A percentile compares a stretch with the other conserved stretches of the same genome.
phyloP scores from a whole-genome alignment of 2,888 invertebrate species.

The Temnothorax rugatulus region DNA sequence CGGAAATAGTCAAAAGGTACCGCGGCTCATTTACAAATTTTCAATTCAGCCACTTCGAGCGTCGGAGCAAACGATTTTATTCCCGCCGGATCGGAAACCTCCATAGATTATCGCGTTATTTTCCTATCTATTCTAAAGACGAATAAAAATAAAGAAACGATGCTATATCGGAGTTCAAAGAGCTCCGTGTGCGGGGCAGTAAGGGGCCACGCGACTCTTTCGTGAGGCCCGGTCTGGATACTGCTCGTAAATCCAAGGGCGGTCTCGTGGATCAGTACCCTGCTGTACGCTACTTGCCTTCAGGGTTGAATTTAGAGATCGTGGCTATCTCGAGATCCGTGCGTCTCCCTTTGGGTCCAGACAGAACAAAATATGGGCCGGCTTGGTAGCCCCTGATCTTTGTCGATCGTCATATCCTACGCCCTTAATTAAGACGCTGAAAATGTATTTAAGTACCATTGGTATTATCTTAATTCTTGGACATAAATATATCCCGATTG shows the following conservation, averaged over 20 bases:
- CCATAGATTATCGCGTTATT: constrained; percentile 70
- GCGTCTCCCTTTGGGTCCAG: constrained; percentile 42
- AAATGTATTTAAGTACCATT: constrained; percentile 24
- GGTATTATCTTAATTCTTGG: neutral
- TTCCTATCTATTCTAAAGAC: constrained; percentile 29
- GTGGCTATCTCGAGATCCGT: constrained; percentile 54
- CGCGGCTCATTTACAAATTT: constrained; percentile 72
- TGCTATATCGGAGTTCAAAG: constrained; percentile 47
- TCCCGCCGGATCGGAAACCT: constrained; percentile 48
- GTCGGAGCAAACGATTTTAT: constrained; percentile 51
- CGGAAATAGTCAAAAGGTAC: constrained; percentile 59
- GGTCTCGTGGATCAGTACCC: constrained; percentile 64
- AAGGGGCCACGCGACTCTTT: constrained; percentile 72
- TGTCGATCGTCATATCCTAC: constrained; percentile 20
- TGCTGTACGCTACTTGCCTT: constrained; percentile 64
- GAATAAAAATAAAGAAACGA: constrained; percentile 50
- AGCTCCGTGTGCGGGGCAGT: neutral
- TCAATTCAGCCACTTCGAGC: constrained; percentile 65
- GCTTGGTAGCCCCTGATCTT: constrained; percentile 37
- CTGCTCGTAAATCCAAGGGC: constrained; percentile 77
- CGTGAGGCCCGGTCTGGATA: constrained; percentile 64
- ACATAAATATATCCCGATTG: neutral
- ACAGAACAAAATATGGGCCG: constrained; percentile 44
- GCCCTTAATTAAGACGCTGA: constrained; percentile 39
- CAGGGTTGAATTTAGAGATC: constrained; percentile 75